These are phyloP conservation scores for Drosophila baimaii DNA, from an alignment of 1,140 invertebrate genomes.

Conservation along the genomic window DNA sequence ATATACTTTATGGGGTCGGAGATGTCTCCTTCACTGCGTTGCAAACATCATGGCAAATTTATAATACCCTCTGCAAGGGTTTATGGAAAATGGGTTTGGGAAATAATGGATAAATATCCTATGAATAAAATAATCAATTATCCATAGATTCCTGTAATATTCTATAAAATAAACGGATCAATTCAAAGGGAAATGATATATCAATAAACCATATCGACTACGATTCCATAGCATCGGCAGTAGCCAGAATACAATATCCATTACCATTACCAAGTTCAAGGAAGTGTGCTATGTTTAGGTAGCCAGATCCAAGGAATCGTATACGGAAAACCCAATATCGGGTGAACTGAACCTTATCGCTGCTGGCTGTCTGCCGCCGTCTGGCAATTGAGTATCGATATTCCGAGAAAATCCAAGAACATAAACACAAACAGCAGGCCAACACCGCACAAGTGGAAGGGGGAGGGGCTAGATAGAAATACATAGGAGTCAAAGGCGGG, in stretches of 20 bases:
- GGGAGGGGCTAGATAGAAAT: constrained; percentile 1
- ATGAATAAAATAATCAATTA: background rate
- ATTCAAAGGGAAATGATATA: background rate
- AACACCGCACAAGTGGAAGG: background rate
- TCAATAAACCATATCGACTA: background rate
- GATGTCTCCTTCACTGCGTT: too few species aligned
- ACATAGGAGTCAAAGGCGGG: constrained; percentile 20
- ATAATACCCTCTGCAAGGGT: too few species aligned
- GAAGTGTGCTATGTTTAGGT: constrained; percentile 41
- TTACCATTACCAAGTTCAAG: constrained; percentile 32
- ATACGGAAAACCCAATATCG: constrained; percentile 39
- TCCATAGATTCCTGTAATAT: too few species aligned
- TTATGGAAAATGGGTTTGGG: too few species aligned
- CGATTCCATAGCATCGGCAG: background rate
- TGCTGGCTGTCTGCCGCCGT: constrained; percentile 36
- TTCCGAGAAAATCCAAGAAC: constrained; percentile 40
- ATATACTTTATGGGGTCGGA: too few species aligned
- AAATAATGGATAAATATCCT: too few species aligned
- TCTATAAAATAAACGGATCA: background rate
- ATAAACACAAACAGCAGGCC: constrained; percentile 44
- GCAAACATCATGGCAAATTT: too few species aligned
- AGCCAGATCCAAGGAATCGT: constrained; percentile 28
- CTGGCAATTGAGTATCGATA: constrained; percentile 33
- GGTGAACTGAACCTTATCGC: constrained; percentile 37
- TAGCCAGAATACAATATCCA: constrained; percentile 1